Evolutionary conservation across 2,113 vertebrate genomes (phyloP).

Genomic region (Carassius gibelio): DNA sequence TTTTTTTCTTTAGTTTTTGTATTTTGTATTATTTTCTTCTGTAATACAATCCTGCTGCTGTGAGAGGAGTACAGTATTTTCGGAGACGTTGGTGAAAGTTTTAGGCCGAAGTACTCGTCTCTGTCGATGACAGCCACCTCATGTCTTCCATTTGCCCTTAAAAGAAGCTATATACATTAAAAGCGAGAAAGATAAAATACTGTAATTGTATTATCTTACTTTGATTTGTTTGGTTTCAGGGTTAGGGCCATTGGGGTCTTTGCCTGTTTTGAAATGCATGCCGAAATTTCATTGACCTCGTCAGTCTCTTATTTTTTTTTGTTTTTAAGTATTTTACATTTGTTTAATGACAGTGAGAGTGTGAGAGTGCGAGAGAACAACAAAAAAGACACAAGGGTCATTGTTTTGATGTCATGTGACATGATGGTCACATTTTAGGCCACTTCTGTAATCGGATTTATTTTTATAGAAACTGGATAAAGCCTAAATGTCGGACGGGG

Average conservation of each 20-base stretch:
- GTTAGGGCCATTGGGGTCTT: constrained; percentile 18
- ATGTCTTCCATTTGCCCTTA: constrained; percentile 70
- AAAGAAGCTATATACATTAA: neutral
- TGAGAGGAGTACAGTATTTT: constrained; percentile 38
- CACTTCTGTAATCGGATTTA: neutral
- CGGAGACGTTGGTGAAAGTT: constrained; percentile 29
- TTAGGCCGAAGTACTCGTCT: constrained; percentile 32
- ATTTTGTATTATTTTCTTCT: constrained; percentile 48
- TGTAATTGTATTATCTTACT: constrained; percentile 24
- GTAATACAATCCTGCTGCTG: constrained; percentile 57
- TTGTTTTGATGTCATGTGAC: neutral
- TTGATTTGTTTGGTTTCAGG: neutral
- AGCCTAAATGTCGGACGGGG: neutral
- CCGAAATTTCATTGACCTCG: constrained; percentile 54
- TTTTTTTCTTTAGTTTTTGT: constrained; percentile 15
- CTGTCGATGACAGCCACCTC: constrained; percentile 59
- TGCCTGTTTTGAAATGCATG: constrained; percentile 63
- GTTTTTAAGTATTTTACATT: constrained; percentile 34
- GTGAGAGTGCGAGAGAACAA: neutral
- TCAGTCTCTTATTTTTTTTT: constrained; percentile 51
- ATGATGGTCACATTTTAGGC: neutral
- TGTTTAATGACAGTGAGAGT: neutral
- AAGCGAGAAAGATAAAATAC: neutral
- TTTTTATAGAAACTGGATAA: neutral
- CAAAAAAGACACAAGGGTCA: neutral